Evolutionary conservation across 1,140 invertebrate species (phyloP).

Genomic region (Drosophila mauritiana): DNA sequence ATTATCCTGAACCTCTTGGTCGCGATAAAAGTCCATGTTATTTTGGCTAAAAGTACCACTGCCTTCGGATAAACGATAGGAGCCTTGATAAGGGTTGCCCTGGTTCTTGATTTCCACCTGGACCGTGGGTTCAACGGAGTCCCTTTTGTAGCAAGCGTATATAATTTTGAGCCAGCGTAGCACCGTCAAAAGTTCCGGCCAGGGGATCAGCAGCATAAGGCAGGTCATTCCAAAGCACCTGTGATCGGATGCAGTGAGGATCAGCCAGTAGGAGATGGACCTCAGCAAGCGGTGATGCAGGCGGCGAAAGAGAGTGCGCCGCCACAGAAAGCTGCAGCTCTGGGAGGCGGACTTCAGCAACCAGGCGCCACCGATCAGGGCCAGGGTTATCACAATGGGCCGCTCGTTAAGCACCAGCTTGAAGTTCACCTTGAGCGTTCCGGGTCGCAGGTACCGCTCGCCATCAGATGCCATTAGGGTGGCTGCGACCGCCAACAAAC

Average conservation of each 20-base stretch:
- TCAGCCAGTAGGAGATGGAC: neutral
- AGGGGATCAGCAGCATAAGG: neutral
- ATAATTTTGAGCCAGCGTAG: neutral
- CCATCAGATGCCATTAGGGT: neutral
- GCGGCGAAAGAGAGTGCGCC: neutral
- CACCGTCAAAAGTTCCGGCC: neutral
- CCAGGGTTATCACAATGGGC: neutral
- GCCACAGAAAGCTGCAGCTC: neutral
- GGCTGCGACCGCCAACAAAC: neutral
- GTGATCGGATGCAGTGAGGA: constrained; percentile 7
- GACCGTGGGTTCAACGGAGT: no score
- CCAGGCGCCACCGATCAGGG: neutral
- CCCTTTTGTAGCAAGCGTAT: neutral
- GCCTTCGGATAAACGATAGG: neutral
- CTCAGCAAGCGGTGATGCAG: constrained; percentile 1
- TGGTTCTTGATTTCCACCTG: neutral
- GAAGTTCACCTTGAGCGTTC: constrained; percentile 1
- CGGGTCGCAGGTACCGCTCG: neutral
- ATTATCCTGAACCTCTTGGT: neutral
- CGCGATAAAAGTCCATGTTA: no score
- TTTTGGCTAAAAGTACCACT: neutral
- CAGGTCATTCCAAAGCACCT: neutral
- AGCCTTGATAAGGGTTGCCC: no score
- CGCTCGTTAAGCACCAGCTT: constrained; percentile 11
- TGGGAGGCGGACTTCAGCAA: neutral